Evolutionary conservation across 2,113 vertebrate species (phyloP), one percentile per base, ranked within the genome.

Genomic region (Fulmarus glacialis): DNA sequence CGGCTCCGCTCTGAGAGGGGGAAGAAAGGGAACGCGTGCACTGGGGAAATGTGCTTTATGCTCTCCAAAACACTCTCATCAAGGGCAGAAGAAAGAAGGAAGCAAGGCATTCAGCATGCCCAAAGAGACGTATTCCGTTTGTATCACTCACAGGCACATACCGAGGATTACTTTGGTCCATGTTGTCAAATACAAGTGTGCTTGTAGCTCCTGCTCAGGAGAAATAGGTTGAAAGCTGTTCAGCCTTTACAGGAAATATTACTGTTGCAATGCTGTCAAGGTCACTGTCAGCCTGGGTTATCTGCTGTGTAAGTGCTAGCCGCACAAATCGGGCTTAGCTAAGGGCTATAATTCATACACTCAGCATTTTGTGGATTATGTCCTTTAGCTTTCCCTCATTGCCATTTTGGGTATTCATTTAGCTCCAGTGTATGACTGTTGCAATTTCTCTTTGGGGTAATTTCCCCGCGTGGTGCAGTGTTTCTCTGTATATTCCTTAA

Each of bases 201-300:
- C 56, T 93, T 85, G 83, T 86, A 84, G 80, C 81, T 85, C 82
- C 52, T 4, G 11, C 95, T 93, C 58, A 21, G 88, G 92, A 97
- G 82, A 96, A 95, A 94, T 2, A 30, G 67, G 64, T 66, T 86
- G 82, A 94, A 82, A 90, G 71, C 72, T 63, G 20, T n/a, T 95
- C 96, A 93, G 81, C 26, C 91, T 83, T 63, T 68, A 30, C 93
- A 85, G 96, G 82, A 97, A 96, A 95, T 72, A 95, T 52, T 50
- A 63, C 62, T 47, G 56, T 82, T 96, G 89, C 68, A 26, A 50
- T 53, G 82, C 90, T 94, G 77, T 80, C 97, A 96, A 98, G 97
- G 97, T 98, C 97, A 53, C 91, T 95, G 94, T 85, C 95, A 83
- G 89, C 73, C 87, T 32, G 58, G 89, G 94, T 94, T 95, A 93